Evolutionary conservation across 1,140 invertebrate species (phyloP).

Genomic region (Drosophila pectinifera): DNA sequence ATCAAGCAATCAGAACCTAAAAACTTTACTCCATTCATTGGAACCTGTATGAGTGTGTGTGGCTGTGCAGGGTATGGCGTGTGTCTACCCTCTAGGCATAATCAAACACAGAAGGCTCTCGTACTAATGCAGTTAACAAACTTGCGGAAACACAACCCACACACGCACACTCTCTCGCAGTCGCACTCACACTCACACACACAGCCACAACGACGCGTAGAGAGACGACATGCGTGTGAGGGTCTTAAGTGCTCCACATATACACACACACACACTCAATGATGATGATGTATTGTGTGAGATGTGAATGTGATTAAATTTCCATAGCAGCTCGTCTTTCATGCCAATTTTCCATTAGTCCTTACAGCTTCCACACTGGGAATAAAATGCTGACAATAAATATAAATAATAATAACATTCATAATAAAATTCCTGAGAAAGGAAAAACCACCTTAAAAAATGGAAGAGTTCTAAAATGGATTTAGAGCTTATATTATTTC

Average conservation of each 20-base stretch:
- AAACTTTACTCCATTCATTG: constrained; percentile 69
- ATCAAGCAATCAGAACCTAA: constrained; percentile 83
- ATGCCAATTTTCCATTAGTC: constrained; percentile 83
- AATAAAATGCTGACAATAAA: background rate
- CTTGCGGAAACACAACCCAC: constrained; percentile 71
- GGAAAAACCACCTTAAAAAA: too few species aligned
- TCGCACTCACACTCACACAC: constrained; percentile 12
- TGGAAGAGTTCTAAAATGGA: too few species aligned
- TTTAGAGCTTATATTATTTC: too few species aligned
- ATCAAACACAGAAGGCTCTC: constrained; percentile 78
- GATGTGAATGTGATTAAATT: constrained; percentile 83
- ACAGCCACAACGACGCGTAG: constrained; percentile 11
- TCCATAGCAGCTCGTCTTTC: constrained; percentile 82
- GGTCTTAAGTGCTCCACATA: constrained; percentile 71
- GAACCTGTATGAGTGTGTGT: constrained; percentile 4
- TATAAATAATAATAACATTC: background rate
- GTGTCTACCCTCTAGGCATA: constrained; percentile 69
- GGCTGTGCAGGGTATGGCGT: constrained; percentile 39
- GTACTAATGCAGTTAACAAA: constrained; percentile 83
- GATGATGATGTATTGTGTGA: constrained; percentile 83
- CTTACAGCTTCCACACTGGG: constrained; percentile 32
- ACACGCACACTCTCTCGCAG: constrained; percentile 22
- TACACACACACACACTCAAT: constrained; percentile 51
- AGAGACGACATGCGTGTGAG: constrained; percentile 48
- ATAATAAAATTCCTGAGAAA: too few species aligned